A percentile compares a stretch with the other conserved stretches of the same genome.
phyloP scores from a whole-genome alignment of 2,888 invertebrate genomes.

The Limenitis arthemis region DNA sequence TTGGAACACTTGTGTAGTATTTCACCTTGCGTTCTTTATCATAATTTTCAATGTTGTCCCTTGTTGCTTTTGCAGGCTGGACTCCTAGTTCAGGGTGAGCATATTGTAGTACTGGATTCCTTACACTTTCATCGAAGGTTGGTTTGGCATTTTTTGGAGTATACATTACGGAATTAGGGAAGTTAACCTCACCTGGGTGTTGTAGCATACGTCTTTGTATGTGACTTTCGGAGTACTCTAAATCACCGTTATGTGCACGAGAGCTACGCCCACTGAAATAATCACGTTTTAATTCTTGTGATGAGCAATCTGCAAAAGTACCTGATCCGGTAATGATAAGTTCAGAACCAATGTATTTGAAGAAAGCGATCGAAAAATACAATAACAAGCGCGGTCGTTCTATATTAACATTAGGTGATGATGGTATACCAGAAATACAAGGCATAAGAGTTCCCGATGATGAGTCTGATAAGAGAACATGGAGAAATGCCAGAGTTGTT shows the following conservation, averaged over 20 bases:
- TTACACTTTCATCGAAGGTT: conserved; percentile 78
- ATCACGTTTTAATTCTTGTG: conserved; percentile 74
- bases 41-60: conserved; percentile 50
- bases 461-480: conserved; percentile 85
- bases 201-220: conserved; percentile 82
- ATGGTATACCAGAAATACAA: conserved; percentile 86
- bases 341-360: conserved; percentile 75
- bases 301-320: conserved; percentile 75
- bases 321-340: conserved; percentile 79
- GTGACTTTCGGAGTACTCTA: conserved; percentile 67
- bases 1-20: conserved; percentile 67
- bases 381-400: conserved; percentile 75
- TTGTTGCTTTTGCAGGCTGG: conserved; percentile 77
- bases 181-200: conserved; percentile 74
- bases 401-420: conserved; percentile 75
- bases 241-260: conserved; percentile 58
- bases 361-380: conserved; percentile 62
- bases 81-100: conserved; percentile 86
- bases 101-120: conserved; percentile 83
- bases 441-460: conserved; percentile 89
- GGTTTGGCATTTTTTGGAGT: conserved; percentile 74
- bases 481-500: conserved; percentile 91
- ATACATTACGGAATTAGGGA: conserved; percentile 77
- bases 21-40: conserved; percentile 54
- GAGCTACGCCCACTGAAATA: conserved; percentile 71